Evolutionary conservation across 1,140 invertebrate genomes (phyloP).

Genomic region (Pseudomyrmex cubaensis): DNA sequence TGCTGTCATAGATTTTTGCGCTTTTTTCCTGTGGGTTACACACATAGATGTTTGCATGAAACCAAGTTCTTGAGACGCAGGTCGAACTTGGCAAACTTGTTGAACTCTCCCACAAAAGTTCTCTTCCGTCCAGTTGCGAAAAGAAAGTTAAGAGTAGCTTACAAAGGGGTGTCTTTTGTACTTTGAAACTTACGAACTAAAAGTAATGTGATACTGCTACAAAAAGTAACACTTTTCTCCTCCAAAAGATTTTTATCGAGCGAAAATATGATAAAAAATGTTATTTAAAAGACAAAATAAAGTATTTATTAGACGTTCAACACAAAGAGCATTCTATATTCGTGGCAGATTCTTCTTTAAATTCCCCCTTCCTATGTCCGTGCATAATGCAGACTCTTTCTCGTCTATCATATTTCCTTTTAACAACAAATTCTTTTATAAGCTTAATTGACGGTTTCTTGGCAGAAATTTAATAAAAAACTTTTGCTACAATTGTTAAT

Average conservation of each 20-base stretch:
- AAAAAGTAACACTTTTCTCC: not conserved
- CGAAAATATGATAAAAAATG: not conserved
- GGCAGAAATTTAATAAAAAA: slow-evolving; percentile 6
- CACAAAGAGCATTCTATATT: not conserved
- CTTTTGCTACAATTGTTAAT: not conserved
- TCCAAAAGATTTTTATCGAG: no score
- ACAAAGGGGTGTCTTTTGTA: no score
- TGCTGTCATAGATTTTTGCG: not conserved
- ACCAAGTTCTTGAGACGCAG: slow-evolving; percentile 2
- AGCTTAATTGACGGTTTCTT: not conserved
- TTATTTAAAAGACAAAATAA: not conserved
- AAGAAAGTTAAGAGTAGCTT: slow-evolving; percentile 17
- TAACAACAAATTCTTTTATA: not conserved
- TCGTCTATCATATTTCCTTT: not conserved
- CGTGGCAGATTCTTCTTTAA: not conserved
- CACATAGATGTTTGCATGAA: not conserved
- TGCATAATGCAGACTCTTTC: no score
- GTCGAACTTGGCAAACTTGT: slow-evolving; percentile 19
- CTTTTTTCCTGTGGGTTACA: not conserved
- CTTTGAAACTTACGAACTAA: no score
- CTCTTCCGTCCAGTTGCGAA: not conserved
- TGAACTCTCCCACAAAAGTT: slow-evolving; percentile 6
- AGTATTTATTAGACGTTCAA: not conserved
- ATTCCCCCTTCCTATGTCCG: not conserved
- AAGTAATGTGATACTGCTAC: not conserved